Percentiles rank a stretch among this genome's conserved stretches.
Evolutionary conservation across 1,140 invertebrate species (phyloP).

Genomic region (Drosophila sechellia): DNA sequence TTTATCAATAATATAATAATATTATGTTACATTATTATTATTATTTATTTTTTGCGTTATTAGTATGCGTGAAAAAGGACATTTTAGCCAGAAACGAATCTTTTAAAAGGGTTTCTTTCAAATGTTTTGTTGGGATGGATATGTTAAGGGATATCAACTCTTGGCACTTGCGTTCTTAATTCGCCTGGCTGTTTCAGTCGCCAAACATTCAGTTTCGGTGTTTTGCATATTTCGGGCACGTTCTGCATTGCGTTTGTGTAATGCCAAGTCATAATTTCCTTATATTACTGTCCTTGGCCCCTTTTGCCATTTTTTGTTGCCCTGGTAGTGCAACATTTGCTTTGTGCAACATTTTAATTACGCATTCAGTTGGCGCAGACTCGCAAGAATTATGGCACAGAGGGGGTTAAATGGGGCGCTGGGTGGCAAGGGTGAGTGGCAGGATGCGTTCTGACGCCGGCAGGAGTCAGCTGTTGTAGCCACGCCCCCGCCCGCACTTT

Average conservation of each 20-base stretch:
- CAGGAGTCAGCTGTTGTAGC: slow-evolving; percentile 38
- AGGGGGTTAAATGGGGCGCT: slow-evolving; percentile 10
- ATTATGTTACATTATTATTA: no score
- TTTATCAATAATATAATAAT: no score
- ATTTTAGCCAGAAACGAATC: no score
- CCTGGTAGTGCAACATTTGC: slow-evolving; percentile 52
- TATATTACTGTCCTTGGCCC: slow-evolving; percentile 50
- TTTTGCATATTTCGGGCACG: slow-evolving; percentile 46
- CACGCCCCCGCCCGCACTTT: slow-evolving; percentile 18
- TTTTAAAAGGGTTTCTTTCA: no score
- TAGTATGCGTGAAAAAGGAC: no score
- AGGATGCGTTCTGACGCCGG: slow-evolving; percentile 31
- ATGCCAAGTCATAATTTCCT: slow-evolving; percentile 62
- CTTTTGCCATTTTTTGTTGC: slow-evolving; percentile 26
- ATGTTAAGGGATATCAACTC: not conserved
- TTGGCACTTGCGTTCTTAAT: slow-evolving; percentile 10
- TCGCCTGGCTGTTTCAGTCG: slow-evolving; percentile 7
- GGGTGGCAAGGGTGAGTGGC: slow-evolving; percentile 2
- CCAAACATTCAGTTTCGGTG: slow-evolving; percentile 10
- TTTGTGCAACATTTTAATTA: slow-evolving; percentile 76
- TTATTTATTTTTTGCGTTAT: no score
- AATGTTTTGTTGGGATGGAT: no score
- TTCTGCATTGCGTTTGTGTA: slow-evolving; percentile 32
- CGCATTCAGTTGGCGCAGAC: slow-evolving; percentile 71
- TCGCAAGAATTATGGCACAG: slow-evolving; percentile 46